Evolutionary conservation across 2,888 invertebrate genomes (phyloP).

Genomic region (Epinotia bilunana): DNA sequence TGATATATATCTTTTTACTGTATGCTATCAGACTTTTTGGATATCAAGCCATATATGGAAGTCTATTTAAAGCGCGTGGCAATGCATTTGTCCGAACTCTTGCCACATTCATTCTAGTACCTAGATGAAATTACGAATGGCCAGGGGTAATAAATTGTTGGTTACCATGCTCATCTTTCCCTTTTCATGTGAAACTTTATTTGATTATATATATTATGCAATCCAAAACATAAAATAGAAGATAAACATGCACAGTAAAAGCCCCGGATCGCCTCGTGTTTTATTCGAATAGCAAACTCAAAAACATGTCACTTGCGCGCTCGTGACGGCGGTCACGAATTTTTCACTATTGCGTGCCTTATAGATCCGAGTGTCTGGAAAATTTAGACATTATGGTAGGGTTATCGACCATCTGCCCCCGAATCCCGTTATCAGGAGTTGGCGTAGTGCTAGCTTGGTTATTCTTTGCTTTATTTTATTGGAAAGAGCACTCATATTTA

Average conservation of each 20-base stretch:
- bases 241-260: neutral
- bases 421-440: constrained; percentile 21
- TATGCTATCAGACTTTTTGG: no score
- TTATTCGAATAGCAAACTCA: constrained; percentile 12
- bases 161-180: no score
- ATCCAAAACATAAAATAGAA: neutral
- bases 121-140: no score
- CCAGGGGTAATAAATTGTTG: no score
- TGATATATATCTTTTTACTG: no score
- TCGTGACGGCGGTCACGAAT: constrained; percentile 69
- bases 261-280: neutral
- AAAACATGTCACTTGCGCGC: constrained; percentile 46
- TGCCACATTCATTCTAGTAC: no score
- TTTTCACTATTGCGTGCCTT: constrained; percentile 51
- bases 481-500: neutral
- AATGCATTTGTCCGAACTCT: no score
- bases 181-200: no score
- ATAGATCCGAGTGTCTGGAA: constrained; percentile 33
- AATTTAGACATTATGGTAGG: constrained; percentile 40
- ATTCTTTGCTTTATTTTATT: neutral
- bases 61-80: no score
- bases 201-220: no score
- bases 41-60: no score
- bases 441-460: neutral
- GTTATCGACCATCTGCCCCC: constrained; percentile 26